Evolutionary conservation across 2,797 vertebrate species (phyloP), one percentile per base, ranked within the genome.

Genomic region (Thalassophryne amazonica): DNA sequence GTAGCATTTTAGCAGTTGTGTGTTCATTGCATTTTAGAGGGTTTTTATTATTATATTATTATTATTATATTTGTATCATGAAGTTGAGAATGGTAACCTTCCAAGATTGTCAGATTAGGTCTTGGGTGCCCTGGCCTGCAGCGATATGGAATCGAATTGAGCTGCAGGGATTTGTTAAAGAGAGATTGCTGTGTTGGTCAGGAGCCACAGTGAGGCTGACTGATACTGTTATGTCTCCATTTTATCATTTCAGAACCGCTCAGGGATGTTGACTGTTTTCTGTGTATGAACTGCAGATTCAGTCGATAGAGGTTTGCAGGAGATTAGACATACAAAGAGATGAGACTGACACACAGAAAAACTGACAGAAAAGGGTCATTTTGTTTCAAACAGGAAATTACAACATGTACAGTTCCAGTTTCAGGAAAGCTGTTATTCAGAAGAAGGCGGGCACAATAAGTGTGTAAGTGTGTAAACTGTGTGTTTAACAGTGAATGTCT

Each of bases 71-170:
- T 56, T 48, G 27, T 60, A 56, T 65, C 14, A 17, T 61, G 16
- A 43, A 46, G 28, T 57, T 63, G 49, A 62, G 35, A 35, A 45
- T 50, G 39, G 58, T 63, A 71, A 52, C 51, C 69, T 71, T 71
- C 77, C 64, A 69, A 62, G 69, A 46, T 69, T 78, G 68, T 73
- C 71, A 73, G 66, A 74, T 84, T 60, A 56, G 22, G 41, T 70
- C 52, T 64, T 16, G 34, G 65, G 35, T 52, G 55, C 60, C 55
- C 34, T 66, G 63, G 46, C 81, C 80, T 76, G 60, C 62, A 54
- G 80, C 73, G 71, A 68, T 70, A 47, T 51, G 64, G 80, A 83
- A 85, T 82, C 86, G 83, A 81, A 80, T 74, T 78, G 75, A 68
- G 71, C 78, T 73, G 63, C 52, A 45, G 85, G 77, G 78, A 81